These are phyloP conservation scores for Ctenochaetus hawaiiensis DNA, from an alignment of 2,797 vertebrate genomes.

Conservation along the genomic window DNA sequence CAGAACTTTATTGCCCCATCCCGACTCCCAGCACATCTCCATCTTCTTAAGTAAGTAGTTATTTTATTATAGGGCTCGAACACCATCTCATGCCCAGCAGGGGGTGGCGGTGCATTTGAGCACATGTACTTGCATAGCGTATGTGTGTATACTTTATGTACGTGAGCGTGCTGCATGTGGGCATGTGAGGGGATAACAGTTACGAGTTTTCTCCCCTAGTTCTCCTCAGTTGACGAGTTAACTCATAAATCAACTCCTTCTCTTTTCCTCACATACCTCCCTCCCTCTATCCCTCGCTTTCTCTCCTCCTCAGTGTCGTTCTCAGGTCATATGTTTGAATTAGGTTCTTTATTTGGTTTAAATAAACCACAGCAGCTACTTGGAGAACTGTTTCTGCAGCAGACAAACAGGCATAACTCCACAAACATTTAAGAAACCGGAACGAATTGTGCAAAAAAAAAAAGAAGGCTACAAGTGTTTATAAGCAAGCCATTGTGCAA, in stretches of 20 bases:
- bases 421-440: conserved; percentile 3
- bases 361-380: conserved; percentile 52
- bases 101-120: conserved; percentile 22
- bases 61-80: conserved; percentile 63
- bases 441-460: conserved; percentile 12
- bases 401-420: not conserved
- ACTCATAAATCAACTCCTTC: conserved; percentile 65
- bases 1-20: conserved; percentile 64
- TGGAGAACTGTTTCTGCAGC: conserved; percentile 23
- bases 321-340: conserved; percentile 56
- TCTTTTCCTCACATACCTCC: conserved; percentile 15
- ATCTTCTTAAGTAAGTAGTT: conserved; percentile 79
- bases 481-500: conserved; percentile 32
- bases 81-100: conserved; percentile 41
- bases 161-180: conserved; percentile 15
- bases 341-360: conserved; percentile 54
- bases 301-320: conserved; percentile 45
- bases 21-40: conserved; percentile 56
- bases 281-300: conserved; percentile 9
- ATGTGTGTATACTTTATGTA: conserved; percentile 20
- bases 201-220: conserved; percentile 63
- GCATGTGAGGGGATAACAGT: conserved; percentile 58
- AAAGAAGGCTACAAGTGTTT: not conserved
- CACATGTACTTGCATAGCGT: conserved; percentile 10
- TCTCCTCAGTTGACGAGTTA: conserved; percentile 57